Base-by-base conservation (phyloP, 2,797 vertebrate species). In the Tapera naevia region DNA sequence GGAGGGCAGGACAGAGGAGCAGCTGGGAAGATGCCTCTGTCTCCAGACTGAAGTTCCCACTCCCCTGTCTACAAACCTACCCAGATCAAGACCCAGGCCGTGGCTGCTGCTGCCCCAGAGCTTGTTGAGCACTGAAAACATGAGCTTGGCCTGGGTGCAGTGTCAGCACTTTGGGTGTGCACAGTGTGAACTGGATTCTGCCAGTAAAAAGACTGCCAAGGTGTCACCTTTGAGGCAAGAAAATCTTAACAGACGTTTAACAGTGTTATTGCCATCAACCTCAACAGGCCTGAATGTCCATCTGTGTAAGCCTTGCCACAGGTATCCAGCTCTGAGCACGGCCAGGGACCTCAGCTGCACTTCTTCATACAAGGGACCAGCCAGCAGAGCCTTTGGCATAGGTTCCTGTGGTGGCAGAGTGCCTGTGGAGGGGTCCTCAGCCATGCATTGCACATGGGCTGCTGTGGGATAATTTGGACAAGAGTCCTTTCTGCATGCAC, bases 261-360 rank as follows among this genome's bases (percentile, higher is more conserved):
- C 53, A 19, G 1, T 39, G 83, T 60, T 46, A 11, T 13, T 65
- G 66, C 73, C n/a, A 0, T 81, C 65, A 81, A 64, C 48, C 41
- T 60, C 80, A 69, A 2, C 9, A 30, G 37, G 17, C 0, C 0
- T 79, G 62, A 86, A 64, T n/a, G 54, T 48, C 17, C 0, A 0
- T 56, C 80, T 86, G 60, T 86, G 45, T 51, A 17, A 73, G 45
- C 53, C 48, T 17, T 64, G 25, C 88, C 17, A 0, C 64, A 53
- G 60, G 30, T 53, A 73, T 87, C 74, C 83, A 28, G 57, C 62
- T 37, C 41, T 75, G 48, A 43, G 78, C 54, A 45, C 66, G 58
- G 64, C 43, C 74, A 54, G 28, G 5, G 12, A n/a, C 82, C 76
- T 84, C 86, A 70, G 74, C 45, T 64, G 28, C 7, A 1, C 33